Base-by-base conservation (phyloP, 2,113 vertebrate species). In the Forbesichthys agassizii region DNA sequence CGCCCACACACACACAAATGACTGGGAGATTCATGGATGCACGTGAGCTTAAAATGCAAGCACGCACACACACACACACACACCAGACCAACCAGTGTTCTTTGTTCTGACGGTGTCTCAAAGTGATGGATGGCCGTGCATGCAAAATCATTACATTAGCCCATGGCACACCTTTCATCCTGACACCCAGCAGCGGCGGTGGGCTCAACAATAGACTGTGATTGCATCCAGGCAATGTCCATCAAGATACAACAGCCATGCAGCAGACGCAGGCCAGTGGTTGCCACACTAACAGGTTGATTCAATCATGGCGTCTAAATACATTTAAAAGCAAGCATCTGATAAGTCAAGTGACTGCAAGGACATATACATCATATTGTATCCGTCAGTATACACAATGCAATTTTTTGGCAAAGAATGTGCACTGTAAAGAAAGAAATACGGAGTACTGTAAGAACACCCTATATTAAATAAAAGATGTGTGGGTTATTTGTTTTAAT, bases 111-210 rank as follows among this genome's bases (percentile, higher is more conserved):
- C 77, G 9, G 49, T 0, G 61, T 33, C 74, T 63, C 16, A 3
- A 33, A 10, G 67, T 89, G 89, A 90, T 85, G 85, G 84, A 90
- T 88, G 89, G 77, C 75, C 54, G 16, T 27, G 61, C 36, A 63
- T 18, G 61, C 9, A 71, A 75, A 79, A 79, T 78, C 81, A 83
- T 86, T 86, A 86, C 20, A 33, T n/a, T 0, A 71, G 77, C 77
- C 80, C 64, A 6, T 11, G 67, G 71, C 71, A 67, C 68, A 65
- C 52, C 51, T 27, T 57, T 56, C 73, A 63, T 61, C 66, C 57
- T 27, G 12, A 69, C 77, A 66, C 81, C 73, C 60, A 75, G 68
- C 68, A 74, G 77, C n/a, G 48, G 9, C 8, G 48, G 9, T 52
- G 1, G 52, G 56, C 49, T 66, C 65, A 61, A 68, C 76, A 1